A percentile compares a stretch with the other conserved stretches of the same genome.
phyloP scores from a whole-genome alignment of 2,888 invertebrate genomes.

The Sabatieria punctata region DNA sequence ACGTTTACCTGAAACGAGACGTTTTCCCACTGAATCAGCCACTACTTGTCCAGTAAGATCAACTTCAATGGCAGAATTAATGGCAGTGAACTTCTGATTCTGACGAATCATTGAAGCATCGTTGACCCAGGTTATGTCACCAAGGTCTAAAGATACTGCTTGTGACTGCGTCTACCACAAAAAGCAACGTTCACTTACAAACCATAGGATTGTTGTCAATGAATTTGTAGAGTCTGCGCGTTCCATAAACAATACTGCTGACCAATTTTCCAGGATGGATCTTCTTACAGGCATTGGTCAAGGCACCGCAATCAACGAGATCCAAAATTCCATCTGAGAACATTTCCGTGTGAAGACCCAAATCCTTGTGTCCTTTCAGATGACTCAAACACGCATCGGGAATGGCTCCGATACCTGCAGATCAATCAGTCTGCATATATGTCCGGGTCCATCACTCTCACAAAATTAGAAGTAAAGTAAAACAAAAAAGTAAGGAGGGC shows the following conservation, averaged over 20 bases:
- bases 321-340: constrained; percentile 83
- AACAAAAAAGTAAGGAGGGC: background rate
- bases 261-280: constrained; percentile 72
- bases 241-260: constrained; percentile 77
- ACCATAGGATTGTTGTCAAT: constrained; percentile 83
- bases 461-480: constrained; percentile 5
- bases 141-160: too few relatives aligned
- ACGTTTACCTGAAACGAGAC: constrained; percentile 48
- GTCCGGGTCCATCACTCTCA: too few relatives aligned
- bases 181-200: too few relatives aligned
- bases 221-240: constrained; percentile 68
- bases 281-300: constrained; percentile 69
- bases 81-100: constrained; percentile 76
- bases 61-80: constrained; percentile 89
- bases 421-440: too few relatives aligned
- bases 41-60: too few relatives aligned
- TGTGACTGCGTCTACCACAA: too few relatives aligned
- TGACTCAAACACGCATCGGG: too few relatives aligned
- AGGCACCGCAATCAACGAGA: constrained; percentile 61
- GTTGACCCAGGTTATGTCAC: constrained; percentile 75
- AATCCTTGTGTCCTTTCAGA: too few relatives aligned
- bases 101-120: constrained; percentile 57
- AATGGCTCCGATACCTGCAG: too few relatives aligned
- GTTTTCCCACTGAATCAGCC: constrained; percentile 70
- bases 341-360: too few relatives aligned